Conservation (phyloP, 1,140 invertebrate genomes). For the Drosophila repleta region DNA sequence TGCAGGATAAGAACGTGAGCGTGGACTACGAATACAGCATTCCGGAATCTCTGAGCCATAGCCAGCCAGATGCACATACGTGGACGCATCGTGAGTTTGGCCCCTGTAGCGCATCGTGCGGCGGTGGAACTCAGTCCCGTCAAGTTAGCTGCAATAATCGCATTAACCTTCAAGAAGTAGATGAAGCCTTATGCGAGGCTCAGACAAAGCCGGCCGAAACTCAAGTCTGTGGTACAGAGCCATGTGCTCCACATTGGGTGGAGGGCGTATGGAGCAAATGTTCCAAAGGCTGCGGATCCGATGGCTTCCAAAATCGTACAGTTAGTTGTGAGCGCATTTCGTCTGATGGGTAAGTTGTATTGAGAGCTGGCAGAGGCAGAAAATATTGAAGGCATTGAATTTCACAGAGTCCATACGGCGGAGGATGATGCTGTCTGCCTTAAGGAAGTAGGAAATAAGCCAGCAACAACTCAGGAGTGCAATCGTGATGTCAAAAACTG, state of each 20-base stretch:
- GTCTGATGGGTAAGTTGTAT: slow-evolving; percentile 85
- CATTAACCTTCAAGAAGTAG: slow-evolving; percentile 88
- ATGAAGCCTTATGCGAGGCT: slow-evolving; percentile 91
- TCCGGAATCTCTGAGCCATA: slow-evolving; percentile 88
- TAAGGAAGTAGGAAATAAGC: slow-evolving; percentile 88
- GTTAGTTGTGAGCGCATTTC: slow-evolving; percentile 89
- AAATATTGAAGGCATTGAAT: no score
- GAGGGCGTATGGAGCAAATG: slow-evolving; percentile 93
- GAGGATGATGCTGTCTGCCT: slow-evolving; percentile 90
- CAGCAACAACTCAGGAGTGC: slow-evolving; percentile 89
- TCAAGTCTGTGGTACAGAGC: slow-evolving; percentile 89
- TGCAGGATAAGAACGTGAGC: slow-evolving; percentile 93
- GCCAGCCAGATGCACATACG: slow-evolving; percentile 88
- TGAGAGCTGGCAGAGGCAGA: accelerated
- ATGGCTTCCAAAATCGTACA: slow-evolving; percentile 88
- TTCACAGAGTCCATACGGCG: slow-evolving; percentile 48
- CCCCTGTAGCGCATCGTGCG: slow-evolving; percentile 92
- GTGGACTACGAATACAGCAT: slow-evolving; percentile 96
- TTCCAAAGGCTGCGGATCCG: slow-evolving; percentile 91
- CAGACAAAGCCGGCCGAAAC: slow-evolving; percentile 88
- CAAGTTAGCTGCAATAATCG: slow-evolving; percentile 89
- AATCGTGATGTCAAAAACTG: slow-evolving; percentile 89
- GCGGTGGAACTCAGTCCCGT: slow-evolving; percentile 92
- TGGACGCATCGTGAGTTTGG: slow-evolving; percentile 93
- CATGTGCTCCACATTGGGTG: slow-evolving; percentile 94